Evolutionary conservation across 2,113 vertebrate species (phyloP).

Genomic region (Caranx melampygus): DNA sequence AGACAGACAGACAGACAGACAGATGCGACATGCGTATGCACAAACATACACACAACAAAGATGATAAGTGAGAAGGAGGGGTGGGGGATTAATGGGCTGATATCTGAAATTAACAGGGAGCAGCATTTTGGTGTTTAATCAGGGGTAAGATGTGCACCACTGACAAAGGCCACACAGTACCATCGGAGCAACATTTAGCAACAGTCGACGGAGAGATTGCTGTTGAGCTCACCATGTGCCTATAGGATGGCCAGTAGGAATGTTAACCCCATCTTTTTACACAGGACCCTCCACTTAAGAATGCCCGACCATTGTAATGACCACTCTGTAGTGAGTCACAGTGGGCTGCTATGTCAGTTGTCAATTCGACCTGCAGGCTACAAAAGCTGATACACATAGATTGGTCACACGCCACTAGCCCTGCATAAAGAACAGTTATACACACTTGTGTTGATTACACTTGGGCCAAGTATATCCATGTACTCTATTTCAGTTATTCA

Average conservation of each 20-base stretch:
- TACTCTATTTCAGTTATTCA: constrained; percentile 82
- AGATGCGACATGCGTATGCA: constrained; percentile 64
- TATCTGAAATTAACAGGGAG: constrained; percentile 71
- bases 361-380: constrained; percentile 77
- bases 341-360: constrained; percentile 74
- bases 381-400: constrained; percentile 75
- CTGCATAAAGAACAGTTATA: constrained; percentile 78
- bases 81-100: constrained; percentile 69
- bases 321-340: constrained; percentile 73
- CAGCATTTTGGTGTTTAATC: constrained; percentile 81
- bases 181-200: constrained; percentile 46
- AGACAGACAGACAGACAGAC: constrained; percentile 72
- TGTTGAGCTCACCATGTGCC: constrained; percentile 50
- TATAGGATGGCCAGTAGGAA: constrained; percentile 60
- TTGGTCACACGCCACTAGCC: constrained; percentile 74
- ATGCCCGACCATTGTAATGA: constrained; percentile 76
- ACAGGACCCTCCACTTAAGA: constrained; percentile 72
- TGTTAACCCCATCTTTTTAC: constrained; percentile 79
- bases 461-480: constrained; percentile 81
- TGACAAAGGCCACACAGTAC: constrained; percentile 58
- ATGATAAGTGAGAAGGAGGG: constrained; percentile 40
- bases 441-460: constrained; percentile 78
- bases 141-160: constrained; percentile 79
- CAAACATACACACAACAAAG: constrained; percentile 67
- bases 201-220: constrained; percentile 49